These are phyloP conservation scores for Panagrolaimus sp. DNA, from an alignment of 1,140 invertebrate species.

Conservation along the genomic window DNA sequence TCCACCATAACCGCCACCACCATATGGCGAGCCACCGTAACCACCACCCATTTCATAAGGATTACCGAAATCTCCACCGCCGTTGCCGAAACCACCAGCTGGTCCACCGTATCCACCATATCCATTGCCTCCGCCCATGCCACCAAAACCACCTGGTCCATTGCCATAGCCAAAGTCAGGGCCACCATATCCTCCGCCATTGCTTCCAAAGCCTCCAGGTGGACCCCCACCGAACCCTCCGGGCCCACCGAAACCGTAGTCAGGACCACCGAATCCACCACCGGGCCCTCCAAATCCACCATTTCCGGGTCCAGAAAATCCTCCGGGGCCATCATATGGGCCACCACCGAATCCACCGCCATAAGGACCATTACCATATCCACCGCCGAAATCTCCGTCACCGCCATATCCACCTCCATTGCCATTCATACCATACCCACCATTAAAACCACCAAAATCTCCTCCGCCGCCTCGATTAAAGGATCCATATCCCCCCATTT, in stretches of 20 bases:
- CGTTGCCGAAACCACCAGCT: background rate
- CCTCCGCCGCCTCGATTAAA: background rate
- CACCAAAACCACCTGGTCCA: background rate
- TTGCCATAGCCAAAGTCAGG: background rate
- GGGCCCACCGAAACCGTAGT: background rate
- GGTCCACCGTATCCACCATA: background rate
- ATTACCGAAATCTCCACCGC: background rate
- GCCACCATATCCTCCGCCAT: background rate
- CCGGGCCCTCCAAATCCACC: background rate
- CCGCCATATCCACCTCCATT: background rate
- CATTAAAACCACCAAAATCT: background rate
- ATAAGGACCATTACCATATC: background rate
- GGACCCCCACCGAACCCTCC: constrained; percentile 3
- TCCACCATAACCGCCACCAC: background rate
- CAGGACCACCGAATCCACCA: background rate
- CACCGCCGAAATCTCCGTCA: no score
- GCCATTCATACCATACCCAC: background rate
- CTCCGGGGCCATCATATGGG: constrained; percentile 1
- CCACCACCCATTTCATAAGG: background rate
- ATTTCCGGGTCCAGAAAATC: background rate
- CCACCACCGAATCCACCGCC: background rate
- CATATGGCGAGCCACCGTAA: no score
- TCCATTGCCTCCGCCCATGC: background rate
- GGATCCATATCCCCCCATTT: background rate
- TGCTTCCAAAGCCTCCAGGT: background rate